Base-by-base conservation (phyloP, 2,888 invertebrate species). In the Plebejus melissa region DNA sequence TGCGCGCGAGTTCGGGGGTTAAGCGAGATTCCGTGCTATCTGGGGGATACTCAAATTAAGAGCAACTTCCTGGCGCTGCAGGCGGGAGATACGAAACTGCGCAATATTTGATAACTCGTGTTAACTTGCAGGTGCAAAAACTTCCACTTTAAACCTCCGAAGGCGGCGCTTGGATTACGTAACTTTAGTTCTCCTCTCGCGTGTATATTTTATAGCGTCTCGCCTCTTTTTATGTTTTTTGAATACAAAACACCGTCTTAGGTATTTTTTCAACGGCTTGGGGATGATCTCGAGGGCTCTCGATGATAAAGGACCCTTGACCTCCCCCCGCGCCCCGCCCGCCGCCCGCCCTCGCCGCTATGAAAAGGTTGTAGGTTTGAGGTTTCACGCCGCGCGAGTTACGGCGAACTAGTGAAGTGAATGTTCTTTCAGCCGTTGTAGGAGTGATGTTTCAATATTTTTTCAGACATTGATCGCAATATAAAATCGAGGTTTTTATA, bases 1-100 rank as follows among this genome's bases (percentile, higher is more conserved):
- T 90, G 90, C 90, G 87, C 90, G 87, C 85, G 83, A 88, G 90
- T 87, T 89, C 84, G 83, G 83, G 81, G 86, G 85, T 84, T 83
- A 85, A 77, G 38, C 38, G n/a, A 13, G 57, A 5, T 69, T 58
- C 46, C 16, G 32, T 60, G 22, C 32, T 46, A 41, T 28, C 60
- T 13, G 50, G 11, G 74, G 69, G 75, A 69, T 28, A 22, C 74
- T 75, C 32, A 75, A 60, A 77, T 74, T 75, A 70, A 70, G 57
- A 28, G 54, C 69, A 54, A 69, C 70, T 71, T 41, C 3, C 11
- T 5, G 46, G 46, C 41, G 41, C 38, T 70, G 70, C 41, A 22
- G 38, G 11, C n/a, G 6, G 4, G 2, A 28, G 71, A 71, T 71
- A 22, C 41, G 13, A 50, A 71, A 7, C 28, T 69, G 28, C 28